Evolutionary conservation across 2,113 vertebrate genomes (phyloP).

Genomic region (Mionectes macconnelli): DNA sequence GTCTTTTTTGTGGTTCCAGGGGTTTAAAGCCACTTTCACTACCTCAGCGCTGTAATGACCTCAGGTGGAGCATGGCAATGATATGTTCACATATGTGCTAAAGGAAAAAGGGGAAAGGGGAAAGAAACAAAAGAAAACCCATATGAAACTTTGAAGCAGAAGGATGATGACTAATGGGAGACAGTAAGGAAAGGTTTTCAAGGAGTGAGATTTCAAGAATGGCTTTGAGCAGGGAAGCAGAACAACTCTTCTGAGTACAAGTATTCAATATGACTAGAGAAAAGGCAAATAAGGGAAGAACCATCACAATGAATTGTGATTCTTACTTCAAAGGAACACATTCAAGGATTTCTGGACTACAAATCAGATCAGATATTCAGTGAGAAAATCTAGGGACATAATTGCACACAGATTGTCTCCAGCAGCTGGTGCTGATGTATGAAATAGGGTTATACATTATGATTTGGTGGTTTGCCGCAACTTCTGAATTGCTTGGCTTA

Average conservation of each 20-base stretch:
- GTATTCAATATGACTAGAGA: background rate
- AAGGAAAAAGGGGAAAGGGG: background rate
- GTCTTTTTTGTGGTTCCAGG: background rate
- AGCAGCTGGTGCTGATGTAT: background rate
- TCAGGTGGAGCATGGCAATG: background rate
- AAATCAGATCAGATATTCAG: background rate
- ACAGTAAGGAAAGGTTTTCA: background rate
- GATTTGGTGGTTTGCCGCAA: background rate
- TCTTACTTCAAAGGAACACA: background rate
- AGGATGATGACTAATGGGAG: background rate
- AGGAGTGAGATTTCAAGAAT: background rate
- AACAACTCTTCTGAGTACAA: background rate
- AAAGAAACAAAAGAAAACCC: background rate
- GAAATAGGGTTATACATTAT: background rate
- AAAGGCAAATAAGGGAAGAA: background rate
- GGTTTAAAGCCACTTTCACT: background rate
- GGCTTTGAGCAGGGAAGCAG: background rate
- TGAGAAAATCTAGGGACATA: background rate
- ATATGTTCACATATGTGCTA: background rate
- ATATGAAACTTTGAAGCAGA: background rate
- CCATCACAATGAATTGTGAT: background rate
- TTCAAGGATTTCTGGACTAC: background rate
- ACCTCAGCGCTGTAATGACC: background rate
- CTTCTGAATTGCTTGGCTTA: background rate
- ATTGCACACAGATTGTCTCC: background rate